Percentiles rank a stretch among this genome's conserved stretches.
Evolutionary conservation across 2,888 invertebrate species (phyloP).

Genomic region (Tipula lateralis): DNA sequence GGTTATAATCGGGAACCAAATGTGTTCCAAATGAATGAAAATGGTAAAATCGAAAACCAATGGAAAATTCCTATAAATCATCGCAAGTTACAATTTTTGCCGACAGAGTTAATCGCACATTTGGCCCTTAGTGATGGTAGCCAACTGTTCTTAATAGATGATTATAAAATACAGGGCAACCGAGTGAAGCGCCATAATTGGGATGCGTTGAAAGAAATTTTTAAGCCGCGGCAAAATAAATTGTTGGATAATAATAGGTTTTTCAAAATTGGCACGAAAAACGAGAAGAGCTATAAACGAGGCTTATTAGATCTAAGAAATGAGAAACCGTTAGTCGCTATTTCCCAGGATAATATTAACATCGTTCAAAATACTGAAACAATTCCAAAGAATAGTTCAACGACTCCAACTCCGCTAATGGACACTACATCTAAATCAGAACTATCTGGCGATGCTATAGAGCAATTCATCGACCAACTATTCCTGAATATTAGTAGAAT

Average conservation of each 20-base stretch:
- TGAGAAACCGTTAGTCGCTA: background rate
- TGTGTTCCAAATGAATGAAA: conserved; percentile 41
- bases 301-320: background rate
- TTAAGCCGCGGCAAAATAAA: background rate
- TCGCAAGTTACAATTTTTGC: conserved; percentile 38
- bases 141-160: conserved; percentile 36
- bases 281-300: background rate
- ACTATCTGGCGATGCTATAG: background rate
- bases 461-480: background rate
- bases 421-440: background rate
- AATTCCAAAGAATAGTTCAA: too few species aligned
- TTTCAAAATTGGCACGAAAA: background rate
- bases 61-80: conserved; percentile 36
- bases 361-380: background rate
- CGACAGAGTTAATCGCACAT: conserved; percentile 37
- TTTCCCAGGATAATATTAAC: too few species aligned
- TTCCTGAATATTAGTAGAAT: background rate
- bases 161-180: background rate
- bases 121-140: conserved; percentile 45
- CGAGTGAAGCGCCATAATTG: background rate
- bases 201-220: background rate
- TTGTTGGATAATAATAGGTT: background rate
- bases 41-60: conserved; percentile 39
- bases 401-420: background rate
- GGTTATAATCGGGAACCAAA: background rate